Percentiles rank a stretch among this genome's conserved stretches.
These are phyloP conservation scores for Drosophila pruinosa DNA, from an alignment of 1,140 invertebrate species.

Conservation along the genomic window DNA sequence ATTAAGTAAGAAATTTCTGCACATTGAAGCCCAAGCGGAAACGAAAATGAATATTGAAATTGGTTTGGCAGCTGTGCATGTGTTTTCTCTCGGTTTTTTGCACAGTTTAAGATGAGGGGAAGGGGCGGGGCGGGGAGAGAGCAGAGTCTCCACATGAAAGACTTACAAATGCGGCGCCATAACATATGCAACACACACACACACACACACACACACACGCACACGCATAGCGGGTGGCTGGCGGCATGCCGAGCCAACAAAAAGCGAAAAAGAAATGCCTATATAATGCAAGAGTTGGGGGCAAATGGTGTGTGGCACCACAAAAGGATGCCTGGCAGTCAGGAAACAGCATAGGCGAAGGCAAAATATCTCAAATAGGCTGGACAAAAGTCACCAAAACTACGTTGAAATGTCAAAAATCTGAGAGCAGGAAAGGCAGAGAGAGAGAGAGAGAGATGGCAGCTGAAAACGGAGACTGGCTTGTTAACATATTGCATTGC, in stretches of 20 bases:
- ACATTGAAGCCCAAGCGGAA: constrained; percentile 53
- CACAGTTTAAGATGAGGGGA: not conserved
- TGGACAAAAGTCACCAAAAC: constrained; percentile 30
- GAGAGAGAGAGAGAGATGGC: not conserved
- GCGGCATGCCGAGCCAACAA: not conserved
- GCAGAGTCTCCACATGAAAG: constrained; percentile 48
- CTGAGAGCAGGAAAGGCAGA: not conserved
- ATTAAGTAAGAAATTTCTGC: constrained; percentile 58
- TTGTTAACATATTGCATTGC: constrained; percentile 32
- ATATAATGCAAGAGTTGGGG: not conserved
- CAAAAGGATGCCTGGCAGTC: not conserved
- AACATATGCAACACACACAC: constrained; percentile 42
- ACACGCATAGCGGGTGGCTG: constrained; percentile 9
- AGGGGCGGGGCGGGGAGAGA: too few species aligned
- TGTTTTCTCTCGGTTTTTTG: constrained; percentile 3
- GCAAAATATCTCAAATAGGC: constrained; percentile 26
- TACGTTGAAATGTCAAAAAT: not conserved
- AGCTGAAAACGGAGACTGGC: not conserved
- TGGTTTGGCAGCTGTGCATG: constrained; percentile 53
- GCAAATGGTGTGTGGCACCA: not conserved
- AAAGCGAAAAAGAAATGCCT: not conserved
- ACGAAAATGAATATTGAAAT: constrained; percentile 66
- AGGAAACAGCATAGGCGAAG: not conserved
- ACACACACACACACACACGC: constrained; percentile 10
- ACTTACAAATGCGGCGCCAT: constrained; percentile 49